phyloP scores from a whole-genome alignment of 2,888 invertebrate species.

The Dioctria linearis region DNA sequence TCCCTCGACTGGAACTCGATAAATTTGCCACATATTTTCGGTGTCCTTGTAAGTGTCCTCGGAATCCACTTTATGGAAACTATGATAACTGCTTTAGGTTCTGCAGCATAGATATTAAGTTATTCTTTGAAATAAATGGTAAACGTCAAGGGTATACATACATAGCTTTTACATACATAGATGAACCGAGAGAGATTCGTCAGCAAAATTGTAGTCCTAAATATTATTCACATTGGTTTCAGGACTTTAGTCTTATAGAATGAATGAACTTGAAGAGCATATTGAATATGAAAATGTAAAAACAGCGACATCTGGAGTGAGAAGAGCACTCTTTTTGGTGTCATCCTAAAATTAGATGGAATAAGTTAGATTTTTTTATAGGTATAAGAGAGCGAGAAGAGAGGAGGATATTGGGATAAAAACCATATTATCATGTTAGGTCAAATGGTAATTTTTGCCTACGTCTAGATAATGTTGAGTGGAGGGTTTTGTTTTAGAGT shows the following conservation, averaged over 20 bases:
- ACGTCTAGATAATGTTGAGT: no score
- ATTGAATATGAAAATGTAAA: background rate
- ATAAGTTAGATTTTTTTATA: no score
- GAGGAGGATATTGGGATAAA: no score
- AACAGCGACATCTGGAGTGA: background rate
- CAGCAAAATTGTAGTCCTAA: background rate
- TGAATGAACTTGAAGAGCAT: background rate
- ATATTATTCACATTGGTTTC: background rate
- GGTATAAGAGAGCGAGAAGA: background rate
- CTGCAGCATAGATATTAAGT: background rate
- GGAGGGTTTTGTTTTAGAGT: no score
- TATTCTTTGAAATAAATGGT: background rate
- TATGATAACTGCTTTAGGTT: background rate
- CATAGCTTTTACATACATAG: background rate
- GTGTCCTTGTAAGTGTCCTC: background rate
- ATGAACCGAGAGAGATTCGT: background rate
- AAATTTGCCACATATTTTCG: background rate
- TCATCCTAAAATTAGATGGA: background rate
- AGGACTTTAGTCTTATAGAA: background rate
- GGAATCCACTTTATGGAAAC: background rate
- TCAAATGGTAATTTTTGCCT: background rate
- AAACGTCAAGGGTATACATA: background rate
- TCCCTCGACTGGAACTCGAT: background rate
- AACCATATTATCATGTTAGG: background rate
- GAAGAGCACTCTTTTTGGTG: background rate